Base-by-base conservation (phyloP, 1,140 invertebrate genomes). In the Lasaia peninsularis region DNA sequence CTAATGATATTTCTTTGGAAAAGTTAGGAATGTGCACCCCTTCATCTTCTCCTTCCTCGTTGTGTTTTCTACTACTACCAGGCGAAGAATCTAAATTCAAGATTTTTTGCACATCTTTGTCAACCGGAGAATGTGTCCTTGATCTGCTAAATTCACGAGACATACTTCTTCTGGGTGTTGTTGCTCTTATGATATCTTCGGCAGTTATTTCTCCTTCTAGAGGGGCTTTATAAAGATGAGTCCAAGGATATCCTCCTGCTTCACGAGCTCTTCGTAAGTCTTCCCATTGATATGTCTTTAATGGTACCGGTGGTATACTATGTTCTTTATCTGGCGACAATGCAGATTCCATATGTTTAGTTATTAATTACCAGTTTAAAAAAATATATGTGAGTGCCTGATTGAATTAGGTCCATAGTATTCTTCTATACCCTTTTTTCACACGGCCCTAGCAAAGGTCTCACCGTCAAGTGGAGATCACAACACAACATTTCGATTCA, bases 281-380 rank as follows among this genome's bases (percentile, higher is more conserved):
- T 82, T 94, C 93, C 93, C 93, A 94, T 89, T 92, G 90, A 82
- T 94, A 94, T 24, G 93, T 94, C 75, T 92, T 92, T 69, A 92
- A 86, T 21, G 92, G 92, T 67, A 92, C 89, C 61, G 91, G 90
- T 64, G 92, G 91, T 74, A 75, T 64, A 69, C 79, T 77, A 81
- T 77, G 77, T 57, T 75, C 65, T 75, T 76, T 86, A 81, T 91
- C 89, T 84, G 86, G 70, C 62, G 73, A 86, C 76, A 86, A 88
- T 82, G 79, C 71, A 86, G 85, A 82, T 86, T 84, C 83, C 83
- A 86, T 88, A 82, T 80, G 82, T 80, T 80, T 86, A 75, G 71
- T 68, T 74, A 56, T 68, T 67, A 61, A 57, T 52, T 50, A 55
- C 64, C 54, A 62, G 54, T 51, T 62, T 67, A 65, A 58, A 61